Conservation (phyloP, 2,888 invertebrate genomes). For the Rhorus exstirpatorius region DNA sequence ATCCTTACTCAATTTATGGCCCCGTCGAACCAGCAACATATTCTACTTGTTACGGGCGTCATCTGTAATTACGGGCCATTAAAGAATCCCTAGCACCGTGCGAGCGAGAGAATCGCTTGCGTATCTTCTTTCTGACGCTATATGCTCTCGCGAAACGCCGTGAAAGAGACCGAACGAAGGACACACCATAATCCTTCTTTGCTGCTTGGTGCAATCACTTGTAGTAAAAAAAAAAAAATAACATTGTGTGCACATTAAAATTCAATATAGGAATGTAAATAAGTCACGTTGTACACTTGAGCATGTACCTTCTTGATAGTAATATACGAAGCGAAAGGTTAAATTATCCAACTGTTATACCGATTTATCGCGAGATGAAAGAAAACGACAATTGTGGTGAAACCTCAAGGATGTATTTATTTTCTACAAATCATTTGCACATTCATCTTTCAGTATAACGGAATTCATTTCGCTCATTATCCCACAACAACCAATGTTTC, state of each 20-base stretch:
- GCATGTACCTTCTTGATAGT: slow-evolving; percentile 1
- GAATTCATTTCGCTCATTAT: slow-evolving; percentile 10
- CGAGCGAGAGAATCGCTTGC: slow-evolving; percentile 37
- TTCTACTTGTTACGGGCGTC: slow-evolving; percentile 47
- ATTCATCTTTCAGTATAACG: background rate
- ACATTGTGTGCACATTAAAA: slow-evolving; percentile 3
- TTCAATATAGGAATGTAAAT: slow-evolving; percentile 18
- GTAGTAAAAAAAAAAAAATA: background rate
- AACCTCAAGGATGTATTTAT: slow-evolving; percentile 22
- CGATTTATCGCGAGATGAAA: slow-evolving; percentile 1
- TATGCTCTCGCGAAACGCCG: slow-evolving; percentile 10
- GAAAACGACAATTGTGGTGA: background rate
- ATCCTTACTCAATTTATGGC: slow-evolving; percentile 63
- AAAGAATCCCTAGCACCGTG: slow-evolving; percentile 40
- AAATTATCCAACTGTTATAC: slow-evolving; percentile 28
- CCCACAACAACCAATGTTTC: background rate
- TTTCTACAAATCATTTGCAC: slow-evolving; percentile 8
- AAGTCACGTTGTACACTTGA: background rate
- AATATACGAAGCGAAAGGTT: slow-evolving; percentile 39
- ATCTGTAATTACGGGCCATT: slow-evolving; percentile 68
- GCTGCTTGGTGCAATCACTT: slow-evolving; percentile 6
- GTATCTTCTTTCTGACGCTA: slow-evolving; percentile 26
- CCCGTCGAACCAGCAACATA: slow-evolving; percentile 32
- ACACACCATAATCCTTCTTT: slow-evolving; percentile 11
- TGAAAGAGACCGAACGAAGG: slow-evolving; percentile 36